phyloP scores from a whole-genome alignment of 2,888 invertebrate genomes.

The Polylopha cassiicola region DNA sequence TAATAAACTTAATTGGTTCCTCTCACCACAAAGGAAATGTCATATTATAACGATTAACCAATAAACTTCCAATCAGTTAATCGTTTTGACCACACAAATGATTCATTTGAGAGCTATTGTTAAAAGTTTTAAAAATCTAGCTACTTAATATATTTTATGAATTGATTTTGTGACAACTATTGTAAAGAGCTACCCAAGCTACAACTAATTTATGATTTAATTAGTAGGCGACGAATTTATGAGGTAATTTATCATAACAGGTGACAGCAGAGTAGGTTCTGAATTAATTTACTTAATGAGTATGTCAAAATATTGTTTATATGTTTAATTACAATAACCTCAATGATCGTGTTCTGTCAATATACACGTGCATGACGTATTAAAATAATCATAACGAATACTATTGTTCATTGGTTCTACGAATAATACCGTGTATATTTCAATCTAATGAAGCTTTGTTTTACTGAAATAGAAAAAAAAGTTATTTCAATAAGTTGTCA shows the following conservation, averaged over 20 bases:
- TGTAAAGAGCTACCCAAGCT: too few species aligned
- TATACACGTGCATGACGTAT: slow-evolving; percentile 19
- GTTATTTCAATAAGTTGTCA: too few species aligned
- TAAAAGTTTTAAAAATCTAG: slow-evolving; percentile 11
- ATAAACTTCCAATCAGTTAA: slow-evolving; percentile 6
- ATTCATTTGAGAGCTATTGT: slow-evolving; percentile 6
- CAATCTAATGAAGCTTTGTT: slow-evolving; percentile 31
- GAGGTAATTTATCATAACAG: too few species aligned
- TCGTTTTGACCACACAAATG: slow-evolving; percentile 12
- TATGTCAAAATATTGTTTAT: too few species aligned
- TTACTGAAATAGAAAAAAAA: slow-evolving; percentile 14
- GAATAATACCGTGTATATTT: slow-evolving; percentile 29
- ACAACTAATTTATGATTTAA: slow-evolving; percentile 8
- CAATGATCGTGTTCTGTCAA: not conserved
- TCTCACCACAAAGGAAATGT: slow-evolving; percentile 2
- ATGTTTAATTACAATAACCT: slow-evolving; percentile 2
- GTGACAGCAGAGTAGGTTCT: too few species aligned
- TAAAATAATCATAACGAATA: slow-evolving; percentile 19
- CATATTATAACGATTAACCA: slow-evolving; percentile 12
- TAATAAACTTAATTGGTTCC: slow-evolving; percentile 1
- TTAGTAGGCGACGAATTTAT: too few species aligned
- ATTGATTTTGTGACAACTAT: slow-evolving; percentile 9
- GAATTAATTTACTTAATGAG: too few species aligned
- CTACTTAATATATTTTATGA: slow-evolving; percentile 10
- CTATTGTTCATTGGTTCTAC: slow-evolving; percentile 32